These are phyloP conservation scores for Orthonyx spaldingii DNA, from an alignment of 2,113 vertebrate genomes.

Conservation along the genomic window DNA sequence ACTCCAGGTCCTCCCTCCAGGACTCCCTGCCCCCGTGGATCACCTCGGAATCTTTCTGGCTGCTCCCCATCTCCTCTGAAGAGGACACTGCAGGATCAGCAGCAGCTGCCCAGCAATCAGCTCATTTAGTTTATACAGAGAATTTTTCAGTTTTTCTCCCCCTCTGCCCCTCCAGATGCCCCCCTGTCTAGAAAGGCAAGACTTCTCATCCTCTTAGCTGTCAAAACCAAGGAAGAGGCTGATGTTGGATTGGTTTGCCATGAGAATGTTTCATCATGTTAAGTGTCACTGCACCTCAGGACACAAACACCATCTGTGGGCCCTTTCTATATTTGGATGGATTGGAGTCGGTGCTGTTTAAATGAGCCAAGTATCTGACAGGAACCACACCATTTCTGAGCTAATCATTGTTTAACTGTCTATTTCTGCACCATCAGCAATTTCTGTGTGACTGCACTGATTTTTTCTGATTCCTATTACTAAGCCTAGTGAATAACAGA, in stretches of 20 bases:
- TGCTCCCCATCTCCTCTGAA: background rate
- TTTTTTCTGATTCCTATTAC: background rate
- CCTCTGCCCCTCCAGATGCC: background rate
- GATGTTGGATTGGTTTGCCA: background rate
- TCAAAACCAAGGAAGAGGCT: background rate
- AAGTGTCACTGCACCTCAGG: conserved; percentile 39
- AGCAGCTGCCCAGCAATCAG: background rate
- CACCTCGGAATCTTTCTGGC: background rate
- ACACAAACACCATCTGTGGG: conserved; percentile 57
- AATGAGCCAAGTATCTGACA: conserved; percentile 31
- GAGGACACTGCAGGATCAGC: background rate
- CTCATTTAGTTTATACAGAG: background rate
- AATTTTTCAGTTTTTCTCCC: background rate
- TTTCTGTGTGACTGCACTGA: background rate
- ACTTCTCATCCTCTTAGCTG: background rate
- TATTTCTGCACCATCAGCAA: conserved; percentile 6
- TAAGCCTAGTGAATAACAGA: background rate
- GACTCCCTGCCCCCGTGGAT: background rate
- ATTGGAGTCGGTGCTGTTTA: background rate
- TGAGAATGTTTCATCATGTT: background rate
- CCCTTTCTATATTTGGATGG: conserved; percentile 3
- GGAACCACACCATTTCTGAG: background rate
- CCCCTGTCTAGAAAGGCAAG: background rate
- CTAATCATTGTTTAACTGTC: conserved; percentile 5
- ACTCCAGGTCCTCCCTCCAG: background rate